phyloP scores from a whole-genome alignment of 2,888 invertebrate species.

The Eupeodes latifasciatus region DNA sequence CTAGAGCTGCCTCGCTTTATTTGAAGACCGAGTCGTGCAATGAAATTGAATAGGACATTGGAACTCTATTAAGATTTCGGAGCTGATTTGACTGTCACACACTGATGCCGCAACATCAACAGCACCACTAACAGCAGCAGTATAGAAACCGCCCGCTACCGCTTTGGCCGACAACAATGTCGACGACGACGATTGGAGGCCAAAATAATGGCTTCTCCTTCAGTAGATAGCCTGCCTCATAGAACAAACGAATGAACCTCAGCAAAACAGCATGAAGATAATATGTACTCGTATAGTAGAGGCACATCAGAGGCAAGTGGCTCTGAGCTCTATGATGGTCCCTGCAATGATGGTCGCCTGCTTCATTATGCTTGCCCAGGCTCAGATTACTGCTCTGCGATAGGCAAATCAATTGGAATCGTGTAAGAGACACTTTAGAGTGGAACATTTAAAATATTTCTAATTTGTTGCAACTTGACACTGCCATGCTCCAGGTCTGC shows the following conservation, averaged over 20 bases:
- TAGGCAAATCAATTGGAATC: conserved; percentile 76
- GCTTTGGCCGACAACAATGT: conserved; percentile 19
- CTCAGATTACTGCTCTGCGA: conserved; percentile 69
- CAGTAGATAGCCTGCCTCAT: neutral
- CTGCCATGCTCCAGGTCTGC: conserved; percentile 30
- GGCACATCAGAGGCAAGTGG: conserved; percentile 25
- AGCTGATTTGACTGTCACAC: conserved; percentile 74
- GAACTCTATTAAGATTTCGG: conserved; percentile 76
- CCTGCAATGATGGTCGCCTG: conserved; percentile 32
- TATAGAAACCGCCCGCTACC: neutral
- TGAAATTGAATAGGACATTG: conserved; percentile 76
- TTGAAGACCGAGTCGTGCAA: conserved; percentile 70
- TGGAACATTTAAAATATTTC: conserved; percentile 76
- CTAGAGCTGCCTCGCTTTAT: conserved; percentile 28
- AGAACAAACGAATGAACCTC: conserved; percentile 4
- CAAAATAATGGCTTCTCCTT: conserved; percentile 57
- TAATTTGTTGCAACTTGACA: conserved; percentile 76
- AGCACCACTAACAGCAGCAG: no score
- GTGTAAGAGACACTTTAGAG: conserved; percentile 76
- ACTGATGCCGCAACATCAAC: conserved; percentile 28
- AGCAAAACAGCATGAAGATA: conserved; percentile 18
- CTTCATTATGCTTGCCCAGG: conserved; percentile 69
- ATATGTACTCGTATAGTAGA: conserved; percentile 13
- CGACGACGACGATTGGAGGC: conserved; percentile 28
- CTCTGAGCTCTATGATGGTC: neutral